phyloP scores from a whole-genome alignment of 2,797 vertebrate genomes.

The Ctenochaetus hawaiiensis region DNA sequence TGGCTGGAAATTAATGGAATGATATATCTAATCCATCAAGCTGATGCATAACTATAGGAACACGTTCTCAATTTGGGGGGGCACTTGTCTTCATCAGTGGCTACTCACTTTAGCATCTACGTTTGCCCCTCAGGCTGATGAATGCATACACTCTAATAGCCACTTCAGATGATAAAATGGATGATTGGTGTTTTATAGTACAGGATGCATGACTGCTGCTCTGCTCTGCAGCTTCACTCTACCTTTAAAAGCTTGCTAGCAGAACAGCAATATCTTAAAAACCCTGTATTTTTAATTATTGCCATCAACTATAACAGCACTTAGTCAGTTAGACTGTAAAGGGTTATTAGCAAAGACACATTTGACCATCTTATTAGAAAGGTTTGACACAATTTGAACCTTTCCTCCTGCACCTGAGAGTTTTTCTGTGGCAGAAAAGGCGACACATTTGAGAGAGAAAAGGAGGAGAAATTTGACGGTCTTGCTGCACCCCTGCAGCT shows the following conservation, averaged over 20 bases:
- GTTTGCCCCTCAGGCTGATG: conserved; percentile 76
- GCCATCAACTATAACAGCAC: conserved; percentile 16
- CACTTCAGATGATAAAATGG: conserved; percentile 80
- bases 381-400: conserved; percentile 19
- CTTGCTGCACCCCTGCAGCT: conserved; percentile 36
- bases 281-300: conserved; percentile 1
- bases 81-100: conserved; percentile 81
- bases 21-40: conserved; percentile 83
- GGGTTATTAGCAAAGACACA: neutral
- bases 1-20: conserved; percentile 80
- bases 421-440: conserved; percentile 26
- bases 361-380: conserved; percentile 7
- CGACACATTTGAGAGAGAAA: neutral
- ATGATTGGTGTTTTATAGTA: conserved; percentile 76
- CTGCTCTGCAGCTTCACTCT: conserved; percentile 35
- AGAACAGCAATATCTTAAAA: conserved; percentile 10
- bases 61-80: conserved; percentile 64
- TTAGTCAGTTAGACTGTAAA: conserved; percentile 32
- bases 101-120: conserved; percentile 74
- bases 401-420: conserved; percentile 16
- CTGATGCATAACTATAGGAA: conserved; percentile 81
- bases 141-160: conserved; percentile 76
- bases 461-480: conserved; percentile 18
- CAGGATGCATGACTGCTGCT: conserved; percentile 44
- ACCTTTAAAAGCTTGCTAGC: conserved; percentile 41